Evolutionary conservation across 2,797 vertebrate genomes (phyloP).

Genomic region (Sardinella longiceps): DNA sequence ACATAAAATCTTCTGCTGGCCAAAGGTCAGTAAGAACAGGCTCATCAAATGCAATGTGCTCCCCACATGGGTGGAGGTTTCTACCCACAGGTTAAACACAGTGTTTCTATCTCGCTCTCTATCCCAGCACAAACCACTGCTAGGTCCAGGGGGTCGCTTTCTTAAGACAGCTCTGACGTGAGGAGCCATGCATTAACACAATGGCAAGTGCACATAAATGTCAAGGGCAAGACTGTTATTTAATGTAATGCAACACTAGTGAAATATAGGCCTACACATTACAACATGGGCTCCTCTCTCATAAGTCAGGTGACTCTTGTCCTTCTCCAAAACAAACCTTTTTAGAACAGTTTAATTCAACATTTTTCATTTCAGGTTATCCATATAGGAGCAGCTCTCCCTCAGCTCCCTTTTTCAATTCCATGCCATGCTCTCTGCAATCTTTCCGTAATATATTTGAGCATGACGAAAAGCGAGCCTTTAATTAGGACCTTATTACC

Average conservation of each 20-base stretch:
- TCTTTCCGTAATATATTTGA: not conserved
- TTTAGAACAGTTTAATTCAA: not conserved
- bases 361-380: not conserved
- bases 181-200: not conserved
- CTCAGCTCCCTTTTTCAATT: not conserved
- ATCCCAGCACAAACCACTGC: not conserved
- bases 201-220: not conserved
- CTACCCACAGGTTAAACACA: not conserved
- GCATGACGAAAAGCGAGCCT: not conserved
- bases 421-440: not conserved
- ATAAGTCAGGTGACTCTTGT: too few relatives aligned
- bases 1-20: constrained; percentile 33
- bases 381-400: not conserved
- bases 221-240: too few relatives aligned
- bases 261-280: too few relatives aligned
- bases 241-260: too few relatives aligned
- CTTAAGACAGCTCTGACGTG: not conserved
- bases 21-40: constrained; percentile 39
- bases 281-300: not conserved
- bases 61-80: constrained; percentile 26
- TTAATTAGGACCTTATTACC: not conserved
- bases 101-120: not conserved
- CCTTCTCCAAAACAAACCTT: too few relatives aligned
- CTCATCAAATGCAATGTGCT: constrained; percentile 16
- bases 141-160: not conserved